Base-by-base conservation (phyloP, 2,797 vertebrate species). In the Xenentodon cancila region DNA sequence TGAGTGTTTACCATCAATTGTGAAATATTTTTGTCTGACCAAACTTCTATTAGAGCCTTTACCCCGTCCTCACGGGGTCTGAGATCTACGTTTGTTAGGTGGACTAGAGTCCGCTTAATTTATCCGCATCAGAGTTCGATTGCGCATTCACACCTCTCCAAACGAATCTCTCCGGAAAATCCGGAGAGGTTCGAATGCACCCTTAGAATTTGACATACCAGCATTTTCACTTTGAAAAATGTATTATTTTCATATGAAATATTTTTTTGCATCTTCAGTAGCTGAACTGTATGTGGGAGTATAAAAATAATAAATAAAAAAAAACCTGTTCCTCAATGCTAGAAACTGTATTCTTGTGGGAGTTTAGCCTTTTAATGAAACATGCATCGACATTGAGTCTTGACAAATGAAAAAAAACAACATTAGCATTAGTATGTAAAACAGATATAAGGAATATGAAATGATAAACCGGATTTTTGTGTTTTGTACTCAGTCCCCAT, bases 401-500 rank as follows among this genome's bases (percentile, higher is more conserved):
- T 79, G 68, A 87, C 69, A 44, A 50, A 59, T 60, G 64, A 76
- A 73, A 75, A 68, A 75, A 81, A 53, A 37, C 64, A 80, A 73
- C n/a, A n/a, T n/a, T n/a, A n/a, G n/a, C n/a, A n/a, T n/a, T n/a
- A n/a, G n/a, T n/a, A n/a, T n/a, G n/a, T n/a, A 81, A 81, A 62
- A 61, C 59, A 78, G 63, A 73, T 66, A 82, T 49, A 66, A 52
- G 53, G 83, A 84, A 86, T 83, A 60, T 73, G 43, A 81, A 82
- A 86, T 65, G 71, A 80, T 79, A 75, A 63, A 19, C 56, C 73
- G 52, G 71, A 77, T 83, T 81, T 68, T 53, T 67, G 55, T 75
- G 77, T 76, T 75, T 74, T 73, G 74, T 88, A 89, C 89, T 85
- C 75, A 87, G 84, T 61, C 66, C 40, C 72, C 68, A 68, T 76